These are phyloP conservation scores for Zele albiditarsus DNA, from an alignment of 2,888 invertebrate genomes.

Conservation along the genomic window DNA sequence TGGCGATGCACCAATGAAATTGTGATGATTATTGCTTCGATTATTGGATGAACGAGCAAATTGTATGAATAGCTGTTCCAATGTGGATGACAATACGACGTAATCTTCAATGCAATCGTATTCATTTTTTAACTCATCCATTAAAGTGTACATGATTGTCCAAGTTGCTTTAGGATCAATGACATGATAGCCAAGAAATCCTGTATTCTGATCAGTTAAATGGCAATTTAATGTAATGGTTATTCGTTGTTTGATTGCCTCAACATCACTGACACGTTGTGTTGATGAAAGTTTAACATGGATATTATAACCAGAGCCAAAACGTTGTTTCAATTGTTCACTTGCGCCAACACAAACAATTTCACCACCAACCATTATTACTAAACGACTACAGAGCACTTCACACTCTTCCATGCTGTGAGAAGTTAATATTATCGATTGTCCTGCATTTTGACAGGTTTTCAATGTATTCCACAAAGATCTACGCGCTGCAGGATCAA, in stretches of 20 bases:
- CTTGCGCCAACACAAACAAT: conserved; percentile 84
- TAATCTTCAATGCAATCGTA: conserved; percentile 67
- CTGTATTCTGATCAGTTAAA: conserved; percentile 81
- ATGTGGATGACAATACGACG: conserved; percentile 67
- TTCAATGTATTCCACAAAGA: conserved; percentile 79
- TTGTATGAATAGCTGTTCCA: conserved; percentile 69
- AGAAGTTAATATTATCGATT: conserved; percentile 80
- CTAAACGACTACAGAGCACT: conserved; percentile 83
- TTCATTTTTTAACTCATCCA: conserved; percentile 61
- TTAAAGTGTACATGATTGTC: conserved; percentile 66
- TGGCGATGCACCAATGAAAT: neutral
- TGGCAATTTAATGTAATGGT: conserved; percentile 76
- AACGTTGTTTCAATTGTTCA: conserved; percentile 81
- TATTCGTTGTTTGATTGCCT: conserved; percentile 74
- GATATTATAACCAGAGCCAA: conserved; percentile 81
- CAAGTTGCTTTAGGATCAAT: conserved; percentile 62
- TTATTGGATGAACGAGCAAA: conserved; percentile 61
- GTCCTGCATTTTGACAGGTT: conserved; percentile 73
- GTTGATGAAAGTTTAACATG: conserved; percentile 73
- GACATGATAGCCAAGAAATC: conserved; percentile 67
- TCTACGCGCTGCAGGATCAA: conserved; percentile 80
- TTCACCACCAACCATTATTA: conserved; percentile 84
- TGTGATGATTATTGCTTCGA: neutral
- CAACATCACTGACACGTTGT: conserved; percentile 61
- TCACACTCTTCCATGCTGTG: conserved; percentile 94